phyloP scores from a whole-genome alignment of 1,140 invertebrate genomes.

The Yoshiicerus persimilis region DNA sequence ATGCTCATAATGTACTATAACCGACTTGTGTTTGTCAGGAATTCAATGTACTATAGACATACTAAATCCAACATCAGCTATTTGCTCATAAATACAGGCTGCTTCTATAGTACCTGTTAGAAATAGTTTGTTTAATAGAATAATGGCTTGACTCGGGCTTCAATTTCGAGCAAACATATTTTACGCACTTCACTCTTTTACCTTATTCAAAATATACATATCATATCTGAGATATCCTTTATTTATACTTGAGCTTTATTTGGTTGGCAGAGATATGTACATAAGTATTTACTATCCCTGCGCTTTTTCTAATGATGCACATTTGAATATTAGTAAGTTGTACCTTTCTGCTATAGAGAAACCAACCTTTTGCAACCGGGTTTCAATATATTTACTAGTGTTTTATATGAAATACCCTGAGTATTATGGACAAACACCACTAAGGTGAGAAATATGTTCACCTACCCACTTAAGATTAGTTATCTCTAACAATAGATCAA shows the following conservation, averaged over 20 bases:
- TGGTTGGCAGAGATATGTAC: too few relatives aligned
- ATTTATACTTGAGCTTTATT: not conserved
- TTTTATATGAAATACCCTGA: too few relatives aligned
- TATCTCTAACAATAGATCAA: too few relatives aligned
- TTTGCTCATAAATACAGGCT: not conserved
- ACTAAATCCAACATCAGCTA: not conserved
- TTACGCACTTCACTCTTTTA: not conserved
- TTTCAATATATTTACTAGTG: too few relatives aligned
- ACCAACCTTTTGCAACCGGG: too few relatives aligned
- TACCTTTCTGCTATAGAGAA: too few relatives aligned
- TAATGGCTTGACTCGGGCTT: not conserved
- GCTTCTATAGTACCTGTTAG: not conserved
- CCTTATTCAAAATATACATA: not conserved
- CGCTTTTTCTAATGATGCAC: too few relatives aligned
- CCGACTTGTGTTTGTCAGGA: not conserved
- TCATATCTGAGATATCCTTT: not conserved
- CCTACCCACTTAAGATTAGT: too few relatives aligned
- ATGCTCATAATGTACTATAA: not conserved
- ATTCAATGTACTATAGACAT: not conserved
- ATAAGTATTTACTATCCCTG: too few relatives aligned
- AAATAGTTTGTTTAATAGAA: not conserved
- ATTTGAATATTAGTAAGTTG: too few relatives aligned
- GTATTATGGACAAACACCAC: too few relatives aligned
- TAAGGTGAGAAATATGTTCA: too few relatives aligned
- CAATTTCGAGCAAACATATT: slow-evolving; percentile 1